phyloP scores from a whole-genome alignment of 2,113 vertebrate species.

The rat (Rattus norvegicus) region GRCr8 NC_086030.1:45746001-45746500 shows the following conservation, averaged over 20 bases:
- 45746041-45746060: not conserved
- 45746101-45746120: not conserved
- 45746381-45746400: conserved; percentile 92
- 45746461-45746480: conserved; percentile 88
- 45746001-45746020: not conserved
- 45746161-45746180: not conserved
- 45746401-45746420: conserved; percentile 93
- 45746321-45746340: conserved; percentile 60
- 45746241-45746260: not conserved
- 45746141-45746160: not conserved
- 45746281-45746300: not conserved
- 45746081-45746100: not conserved
- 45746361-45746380: conserved; percentile 87
- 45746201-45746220: not conserved
- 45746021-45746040: not conserved
- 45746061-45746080: not conserved
- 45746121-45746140: not conserved
- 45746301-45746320: conserved; percentile 51
- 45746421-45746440: conserved; percentile 87
- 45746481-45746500: conserved; percentile 35
- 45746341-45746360: conserved; percentile 90
- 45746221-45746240: not conserved
- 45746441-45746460: conserved; percentile 86
- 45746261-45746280: not conserved
- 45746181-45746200: not conserved